Conservation (phyloP, 2,797 vertebrate species). For the Manis pentadactyla region DNA sequence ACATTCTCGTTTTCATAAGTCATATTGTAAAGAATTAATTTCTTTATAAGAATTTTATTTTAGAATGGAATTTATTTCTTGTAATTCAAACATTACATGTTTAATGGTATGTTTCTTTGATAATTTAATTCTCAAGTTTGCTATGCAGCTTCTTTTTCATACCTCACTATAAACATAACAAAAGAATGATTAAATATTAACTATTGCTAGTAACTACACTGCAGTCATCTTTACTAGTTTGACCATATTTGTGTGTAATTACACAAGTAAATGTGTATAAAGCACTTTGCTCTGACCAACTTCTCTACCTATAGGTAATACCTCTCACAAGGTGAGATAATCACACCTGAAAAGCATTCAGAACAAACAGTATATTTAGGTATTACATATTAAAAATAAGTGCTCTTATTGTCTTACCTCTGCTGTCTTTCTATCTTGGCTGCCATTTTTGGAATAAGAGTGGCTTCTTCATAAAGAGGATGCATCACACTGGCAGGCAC, state of each 20-base stretch:
- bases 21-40: background rate
- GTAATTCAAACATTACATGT: background rate
- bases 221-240: conserved; percentile 8
- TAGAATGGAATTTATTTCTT: background rate
- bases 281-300: background rate
- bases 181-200: conserved; percentile 37
- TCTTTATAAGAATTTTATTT: too few relatives aligned
- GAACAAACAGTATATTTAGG: background rate
- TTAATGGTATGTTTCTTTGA: background rate
- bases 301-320: background rate
- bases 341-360: background rate
- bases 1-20: conserved; percentile 5
- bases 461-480: conserved; percentile 90
- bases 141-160: background rate
- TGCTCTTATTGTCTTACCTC: conserved; percentile 88
- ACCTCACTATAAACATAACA: conserved; percentile 7
- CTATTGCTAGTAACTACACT: background rate
- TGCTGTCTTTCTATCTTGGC: conserved; percentile 99
- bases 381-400: background rate
- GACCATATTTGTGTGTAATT: background rate
- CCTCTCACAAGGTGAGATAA: background rate
- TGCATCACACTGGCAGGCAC: conserved; percentile 91
- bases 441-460: conserved; percentile 96
- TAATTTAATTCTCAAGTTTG: conserved; percentile 24
- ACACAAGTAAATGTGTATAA: background rate